Evolutionary conservation across 2,797 vertebrate genomes (phyloP).

Genomic region (Pipistrellus pygmaeus): DNA sequence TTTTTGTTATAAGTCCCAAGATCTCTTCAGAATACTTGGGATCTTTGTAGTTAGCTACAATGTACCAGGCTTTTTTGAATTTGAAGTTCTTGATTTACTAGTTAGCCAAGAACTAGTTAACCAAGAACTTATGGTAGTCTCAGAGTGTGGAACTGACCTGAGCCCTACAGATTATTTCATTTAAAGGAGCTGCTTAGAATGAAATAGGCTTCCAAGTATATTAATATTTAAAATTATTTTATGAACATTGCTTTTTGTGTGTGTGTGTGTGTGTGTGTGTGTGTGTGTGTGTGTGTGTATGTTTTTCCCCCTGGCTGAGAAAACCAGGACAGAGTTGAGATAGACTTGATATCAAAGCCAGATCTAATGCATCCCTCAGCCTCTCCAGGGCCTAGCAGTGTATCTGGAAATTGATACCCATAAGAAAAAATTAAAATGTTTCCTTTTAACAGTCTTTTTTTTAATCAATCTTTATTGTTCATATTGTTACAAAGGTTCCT

Average conservation of each 20-base stretch:
- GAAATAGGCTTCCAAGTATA: not conserved
- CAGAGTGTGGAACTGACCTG: not conserved
- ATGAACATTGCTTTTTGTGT: conserved; percentile 49
- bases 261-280: not conserved
- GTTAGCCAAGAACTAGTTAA: conserved; percentile 8
- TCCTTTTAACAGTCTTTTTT: conserved; percentile 6
- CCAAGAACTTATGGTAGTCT: not conserved
- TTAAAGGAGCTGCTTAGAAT: conserved; percentile 20
- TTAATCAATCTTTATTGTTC: no score
- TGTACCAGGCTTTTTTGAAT: not conserved
- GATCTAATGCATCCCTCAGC: not conserved
- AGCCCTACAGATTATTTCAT: conserved; percentile 15
- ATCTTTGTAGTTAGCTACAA: not conserved
- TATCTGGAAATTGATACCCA: conserved; percentile 23
- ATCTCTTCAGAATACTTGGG: conserved; percentile 27
- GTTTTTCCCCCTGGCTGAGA: not conserved
- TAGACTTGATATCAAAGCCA: conserved; percentile 11
- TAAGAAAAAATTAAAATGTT: conserved; percentile 35
- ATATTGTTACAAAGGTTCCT: no score
- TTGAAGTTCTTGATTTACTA: not conserved
- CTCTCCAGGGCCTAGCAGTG: not conserved
- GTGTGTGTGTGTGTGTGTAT: not conserved
- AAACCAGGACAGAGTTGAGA: conserved; percentile 50
- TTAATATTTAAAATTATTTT: conserved; percentile 52
- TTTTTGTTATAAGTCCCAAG: conserved; percentile 46